phyloP scores from a whole-genome alignment of 2,797 vertebrate species.

The Xenentodon cancila region DNA sequence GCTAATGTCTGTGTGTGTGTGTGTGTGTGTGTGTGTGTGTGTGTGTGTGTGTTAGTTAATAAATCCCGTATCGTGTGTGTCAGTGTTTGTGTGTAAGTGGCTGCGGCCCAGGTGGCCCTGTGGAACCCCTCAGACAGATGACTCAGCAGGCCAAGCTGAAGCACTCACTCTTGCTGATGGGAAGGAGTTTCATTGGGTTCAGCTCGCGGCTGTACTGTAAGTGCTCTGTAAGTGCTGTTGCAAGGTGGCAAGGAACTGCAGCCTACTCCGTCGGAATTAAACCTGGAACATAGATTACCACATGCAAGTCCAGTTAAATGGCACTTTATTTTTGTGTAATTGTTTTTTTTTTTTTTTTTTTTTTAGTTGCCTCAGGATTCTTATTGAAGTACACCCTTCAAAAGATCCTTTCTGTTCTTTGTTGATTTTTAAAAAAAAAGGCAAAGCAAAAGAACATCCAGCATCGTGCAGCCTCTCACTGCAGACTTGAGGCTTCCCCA shows the following conservation, averaged over 20 bases:
- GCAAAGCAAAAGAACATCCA: slow-evolving; percentile 38
- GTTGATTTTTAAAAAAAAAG: slow-evolving; percentile 26
- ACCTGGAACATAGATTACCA: slow-evolving; percentile 36
- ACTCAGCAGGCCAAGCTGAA: slow-evolving; percentile 67
- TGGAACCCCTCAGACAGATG: slow-evolving; percentile 67
- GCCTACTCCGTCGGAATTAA: slow-evolving; percentile 70
- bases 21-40: too few species aligned
- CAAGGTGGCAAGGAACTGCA: slow-evolving; percentile 47
- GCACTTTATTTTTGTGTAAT: slow-evolving; percentile 9
- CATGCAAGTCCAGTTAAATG: slow-evolving; percentile 41
- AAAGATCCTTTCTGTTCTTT: slow-evolving; percentile 21
- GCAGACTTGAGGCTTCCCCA: slow-evolving; percentile 53
- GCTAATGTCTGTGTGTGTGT: background rate
- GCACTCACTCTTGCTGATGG: slow-evolving; percentile 69
- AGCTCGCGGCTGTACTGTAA: slow-evolving; percentile 46
- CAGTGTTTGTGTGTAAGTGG: background rate
- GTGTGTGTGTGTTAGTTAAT: too few species aligned
- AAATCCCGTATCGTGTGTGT: slow-evolving; percentile 1
- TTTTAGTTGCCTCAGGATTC: slow-evolving; percentile 23
- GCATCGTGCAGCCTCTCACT: slow-evolving; percentile 38
- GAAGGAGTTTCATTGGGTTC: slow-evolving; percentile 53
- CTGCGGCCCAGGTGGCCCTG: slow-evolving; percentile 33
- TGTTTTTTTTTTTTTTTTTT: slow-evolving; percentile 13
- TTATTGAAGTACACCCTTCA: slow-evolving; percentile 16
- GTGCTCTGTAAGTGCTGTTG: slow-evolving; percentile 44